Evolutionary conservation across 2,113 vertebrate genomes (phyloP), one percentile per base, ranked within the genome.

Genomic region (Sylvia atricapilla): DNA sequence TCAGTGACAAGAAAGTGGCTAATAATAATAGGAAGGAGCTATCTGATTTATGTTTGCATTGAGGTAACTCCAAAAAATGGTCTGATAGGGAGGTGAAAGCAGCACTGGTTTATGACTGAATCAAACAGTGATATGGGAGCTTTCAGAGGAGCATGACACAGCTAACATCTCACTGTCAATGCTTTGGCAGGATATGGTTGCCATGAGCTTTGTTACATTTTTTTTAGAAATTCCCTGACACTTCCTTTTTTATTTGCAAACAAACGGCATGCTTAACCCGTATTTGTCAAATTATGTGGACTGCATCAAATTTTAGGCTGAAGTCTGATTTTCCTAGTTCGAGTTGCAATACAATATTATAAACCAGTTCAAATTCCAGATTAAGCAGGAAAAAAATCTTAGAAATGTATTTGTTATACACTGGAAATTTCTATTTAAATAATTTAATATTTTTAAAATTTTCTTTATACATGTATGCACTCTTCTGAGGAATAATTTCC

Each of bases 221-320:
- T 62, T 63, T 63, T 69, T 78, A 56, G 76, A 82, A 95, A 94
- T 93, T 64, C 66, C 23, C 37, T 81, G 35, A 4, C 20, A 11
- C 13, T 25, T 47, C 11, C 9, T 37, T 31, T n/a, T 19, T n/a
- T 3, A 33, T 18, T 56, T 90, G 22, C 20, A 69, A 66, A 62
- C 15, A n/a, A 76, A 33, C 24, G 52, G 8, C 10, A n/a, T 14
- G 3, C 9, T 82, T 67, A 82, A 41, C 11, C 15, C 11, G 10
- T 23, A 6, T 24, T 84, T 49, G 28, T 28, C 24, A 78, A 67
- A 37, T 64, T 41, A 37, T 11, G 31, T 5, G 10, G 27, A 8
- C 24, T 24, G 11, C 4, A 43, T 17, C 4, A 37, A 47, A 41
- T 44, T 81, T 74, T 68, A 72, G 84, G 28, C 13, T 31, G 17